phyloP scores from a whole-genome alignment of 2,888 invertebrate genomes.

The Netelia melanura region DNA sequence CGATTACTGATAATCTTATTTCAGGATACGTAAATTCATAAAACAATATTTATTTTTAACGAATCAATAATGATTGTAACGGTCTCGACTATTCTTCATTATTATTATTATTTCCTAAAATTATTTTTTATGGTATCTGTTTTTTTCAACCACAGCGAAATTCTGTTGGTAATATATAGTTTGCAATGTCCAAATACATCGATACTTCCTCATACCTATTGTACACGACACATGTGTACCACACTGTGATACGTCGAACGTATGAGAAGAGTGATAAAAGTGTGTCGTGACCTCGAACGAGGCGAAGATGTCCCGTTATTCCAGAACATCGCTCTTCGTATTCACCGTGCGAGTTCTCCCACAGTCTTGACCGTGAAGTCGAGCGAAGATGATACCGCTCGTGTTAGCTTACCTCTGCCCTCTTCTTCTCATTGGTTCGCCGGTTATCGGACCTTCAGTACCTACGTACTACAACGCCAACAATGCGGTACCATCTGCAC shows the following conservation, averaged over 20 bases:
- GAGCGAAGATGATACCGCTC: conserved; percentile 82
- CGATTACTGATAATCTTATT: too few relatives aligned
- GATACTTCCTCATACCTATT: not conserved
- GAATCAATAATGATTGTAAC: too few relatives aligned
- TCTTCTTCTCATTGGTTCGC: conserved; percentile 74
- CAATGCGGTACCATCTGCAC: conserved; percentile 71
- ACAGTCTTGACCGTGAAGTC: conserved; percentile 83
- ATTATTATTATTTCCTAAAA: too few relatives aligned
- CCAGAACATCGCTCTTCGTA: conserved; percentile 59
- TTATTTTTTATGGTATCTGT: too few relatives aligned
- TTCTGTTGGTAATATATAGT: too few relatives aligned
- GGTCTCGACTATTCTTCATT: too few relatives aligned
- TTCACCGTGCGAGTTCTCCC: conserved; percentile 73
- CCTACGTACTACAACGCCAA: conserved; percentile 54
- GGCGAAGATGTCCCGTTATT: conserved; percentile 80
- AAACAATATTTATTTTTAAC: too few relatives aligned
- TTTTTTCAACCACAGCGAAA: too few relatives aligned
- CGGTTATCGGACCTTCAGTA: conserved; percentile 73
- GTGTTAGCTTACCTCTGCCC: conserved; percentile 75
- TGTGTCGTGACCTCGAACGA: conserved; percentile 84
- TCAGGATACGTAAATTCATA: too few relatives aligned
- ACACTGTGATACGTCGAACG: not conserved
- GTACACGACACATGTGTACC: not conserved
- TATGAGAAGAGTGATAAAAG: conserved; percentile 74
- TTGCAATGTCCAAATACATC: too few relatives aligned